phyloP scores from a whole-genome alignment of 1,140 invertebrate genomes.

The Drosophila malerkotliana region DNA sequence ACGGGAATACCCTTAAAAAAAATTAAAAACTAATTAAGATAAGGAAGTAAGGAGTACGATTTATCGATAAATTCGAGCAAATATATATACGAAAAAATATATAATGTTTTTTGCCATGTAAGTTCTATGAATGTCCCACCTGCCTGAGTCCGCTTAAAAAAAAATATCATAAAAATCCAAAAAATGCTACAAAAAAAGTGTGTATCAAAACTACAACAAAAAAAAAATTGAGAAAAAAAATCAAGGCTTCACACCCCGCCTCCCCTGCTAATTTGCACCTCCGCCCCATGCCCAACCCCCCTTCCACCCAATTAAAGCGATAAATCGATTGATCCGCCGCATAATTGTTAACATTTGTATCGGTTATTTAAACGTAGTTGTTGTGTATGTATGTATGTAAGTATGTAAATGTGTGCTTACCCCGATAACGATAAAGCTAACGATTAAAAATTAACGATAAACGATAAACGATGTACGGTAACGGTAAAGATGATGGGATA shows the following conservation, averaged over 20 bases:
- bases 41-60: constrained; percentile 8
- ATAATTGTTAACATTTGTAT: constrained; percentile 81
- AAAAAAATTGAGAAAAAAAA: background rate
- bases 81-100: constrained; percentile 22
- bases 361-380: constrained; percentile 79
- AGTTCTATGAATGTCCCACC: constrained; percentile 78
- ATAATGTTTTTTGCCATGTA: constrained; percentile 57
- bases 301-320: constrained; percentile 12
- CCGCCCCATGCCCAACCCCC: constrained; percentile 6
- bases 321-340: constrained; percentile 59
- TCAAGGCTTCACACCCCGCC: constrained; percentile 4
- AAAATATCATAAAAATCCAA: background rate
- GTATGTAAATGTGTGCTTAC: constrained; percentile 76
- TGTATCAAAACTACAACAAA: constrained; percentile 5
- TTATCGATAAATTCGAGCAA: constrained; percentile 13
- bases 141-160: constrained; percentile 61
- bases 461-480: constrained; percentile 9
- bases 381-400: constrained; percentile 82
- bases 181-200: background rate
- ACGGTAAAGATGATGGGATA: background rate
- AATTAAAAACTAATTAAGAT: constrained; percentile 32
- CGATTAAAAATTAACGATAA: constrained; percentile 33
- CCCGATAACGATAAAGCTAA: constrained; percentile 38
- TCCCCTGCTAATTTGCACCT: constrained; percentile 51
- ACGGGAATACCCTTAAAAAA: constrained; percentile 26